Base-by-base conservation (phyloP, 2,888 invertebrate genomes). In the Monopis laevigella region DNA sequence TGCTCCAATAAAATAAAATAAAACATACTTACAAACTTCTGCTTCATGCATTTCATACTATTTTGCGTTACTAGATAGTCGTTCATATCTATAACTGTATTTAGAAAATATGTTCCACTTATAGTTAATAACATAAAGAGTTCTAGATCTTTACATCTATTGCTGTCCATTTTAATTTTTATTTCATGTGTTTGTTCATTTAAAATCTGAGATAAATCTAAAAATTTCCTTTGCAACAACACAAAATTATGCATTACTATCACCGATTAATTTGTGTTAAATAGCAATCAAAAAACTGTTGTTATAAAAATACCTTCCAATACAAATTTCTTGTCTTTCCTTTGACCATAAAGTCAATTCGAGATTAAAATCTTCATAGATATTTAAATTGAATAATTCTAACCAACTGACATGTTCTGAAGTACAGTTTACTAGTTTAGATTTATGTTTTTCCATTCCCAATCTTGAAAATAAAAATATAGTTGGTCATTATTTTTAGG, bases 371-470 rank as follows among this genome's bases (percentile, higher is more conserved):
- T 96, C 95, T 48, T 97, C 96, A 67, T 89, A 96, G 42, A 97
- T 82, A 70, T 93, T 93, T 27, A 98, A 82, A 71, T 96, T 96
- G 64, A 98, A 95, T 68, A 97, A 90, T 65, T 98, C 98, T 56
- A 96, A 77, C 97, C 98, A 98, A 55, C 92, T 82, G 2, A 50
- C 47, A 1, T 54, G 32, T 32, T 21, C 21, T 3, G 36, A 16
- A 16, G 19, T 21, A 8, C 21, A 36, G 82, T 88, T 88, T 42
- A 86, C 81, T 47, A 86, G 81, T 71, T 96, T 95, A 55, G 94
- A 94, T 82, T 96, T 97, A 73, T 91, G 93, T 74, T 98, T 98
- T 77, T 98, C 98, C 52, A 89, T 88, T 36, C 96, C 97, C 58
- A 98, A 84, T 60, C 95, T 93, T 58, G 34, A 66, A 60, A 40